Conservation (phyloP, 2,797 vertebrate species). For the Moxostoma hubbsi region DNA sequence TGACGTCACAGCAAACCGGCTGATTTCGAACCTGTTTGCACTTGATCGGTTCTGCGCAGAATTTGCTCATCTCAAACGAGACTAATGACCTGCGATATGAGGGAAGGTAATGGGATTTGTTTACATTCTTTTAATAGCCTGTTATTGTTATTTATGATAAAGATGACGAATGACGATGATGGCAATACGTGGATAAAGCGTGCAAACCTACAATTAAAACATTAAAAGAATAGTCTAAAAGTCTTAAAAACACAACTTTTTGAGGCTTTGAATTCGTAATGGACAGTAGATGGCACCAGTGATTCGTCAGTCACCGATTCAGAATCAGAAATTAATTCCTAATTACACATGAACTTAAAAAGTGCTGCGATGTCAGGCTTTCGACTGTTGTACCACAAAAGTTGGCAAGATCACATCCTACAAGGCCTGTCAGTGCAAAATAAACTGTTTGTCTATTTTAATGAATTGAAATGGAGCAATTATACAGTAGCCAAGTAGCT, state of each 20-base stretch:
- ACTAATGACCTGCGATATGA: not conserved
- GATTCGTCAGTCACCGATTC: not conserved
- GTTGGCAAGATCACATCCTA: too few relatives aligned
- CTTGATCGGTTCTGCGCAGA: too few relatives aligned
- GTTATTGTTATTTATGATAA: not conserved
- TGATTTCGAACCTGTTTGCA: too few relatives aligned
- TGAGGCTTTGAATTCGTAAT: not conserved
- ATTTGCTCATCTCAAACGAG: too few relatives aligned
- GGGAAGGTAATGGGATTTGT: not conserved
- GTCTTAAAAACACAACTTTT: not conserved
- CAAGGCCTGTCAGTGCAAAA: too few relatives aligned
- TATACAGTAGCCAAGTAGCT: not conserved
- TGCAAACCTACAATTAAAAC: not conserved
- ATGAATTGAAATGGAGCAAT: too few relatives aligned
- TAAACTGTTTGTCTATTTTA: too few relatives aligned
- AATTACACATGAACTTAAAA: not conserved
- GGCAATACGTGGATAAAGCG: not conserved
- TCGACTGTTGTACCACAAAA: too few relatives aligned
- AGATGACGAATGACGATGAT: not conserved
- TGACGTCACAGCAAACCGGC: too few relatives aligned
- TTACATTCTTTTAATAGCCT: not conserved
- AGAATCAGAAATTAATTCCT: not conserved
- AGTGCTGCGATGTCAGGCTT: too few relatives aligned
- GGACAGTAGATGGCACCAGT: slow-evolving; percentile 35
- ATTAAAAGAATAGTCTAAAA: not conserved